phyloP scores from a whole-genome alignment of 2,888 invertebrate genomes.

The Ischnura elegans region DNA sequence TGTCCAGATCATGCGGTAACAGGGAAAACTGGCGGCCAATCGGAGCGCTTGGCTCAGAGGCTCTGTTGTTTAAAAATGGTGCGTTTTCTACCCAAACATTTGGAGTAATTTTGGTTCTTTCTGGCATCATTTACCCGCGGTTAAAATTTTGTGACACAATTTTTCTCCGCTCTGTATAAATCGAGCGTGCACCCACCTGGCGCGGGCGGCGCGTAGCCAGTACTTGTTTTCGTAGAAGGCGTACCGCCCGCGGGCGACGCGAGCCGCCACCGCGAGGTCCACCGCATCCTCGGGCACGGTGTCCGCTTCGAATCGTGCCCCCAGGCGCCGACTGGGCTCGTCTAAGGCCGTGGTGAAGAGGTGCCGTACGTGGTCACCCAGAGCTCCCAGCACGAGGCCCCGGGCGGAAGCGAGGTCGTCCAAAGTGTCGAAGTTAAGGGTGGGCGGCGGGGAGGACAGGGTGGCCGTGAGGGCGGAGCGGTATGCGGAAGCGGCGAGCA shows the following conservation, averaged over 20 bases:
- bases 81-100: no score
- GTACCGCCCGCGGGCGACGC: conserved; percentile 80
- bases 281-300: conserved; percentile 78
- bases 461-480: conserved; percentile 92
- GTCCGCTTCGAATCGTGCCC: conserved; percentile 81
- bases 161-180: no score
- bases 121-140: no score
- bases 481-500: conserved; percentile 89
- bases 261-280: conserved; percentile 19
- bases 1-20: no score
- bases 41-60: no score
- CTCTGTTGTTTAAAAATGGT: no score
- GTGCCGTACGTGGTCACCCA: conserved; percentile 85
- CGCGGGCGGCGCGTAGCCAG: conserved; percentile 84
- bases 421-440: conserved; percentile 86
- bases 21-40: no score
- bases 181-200: conserved; percentile 82
- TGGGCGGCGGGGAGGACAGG: conserved; percentile 87
- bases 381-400: conserved; percentile 85
- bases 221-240: conserved; percentile 90
- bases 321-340: conserved; percentile 83
- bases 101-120: no score
- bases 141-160: no score
- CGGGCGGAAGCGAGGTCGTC: conserved; percentile 85
- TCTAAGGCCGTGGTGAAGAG: conserved; percentile 87